A percentile compares a stretch with the other conserved stretches of the same genome.
Conservation (phyloP, 2,113 vertebrate genomes). For the Patagioenas fasciata region DNA sequence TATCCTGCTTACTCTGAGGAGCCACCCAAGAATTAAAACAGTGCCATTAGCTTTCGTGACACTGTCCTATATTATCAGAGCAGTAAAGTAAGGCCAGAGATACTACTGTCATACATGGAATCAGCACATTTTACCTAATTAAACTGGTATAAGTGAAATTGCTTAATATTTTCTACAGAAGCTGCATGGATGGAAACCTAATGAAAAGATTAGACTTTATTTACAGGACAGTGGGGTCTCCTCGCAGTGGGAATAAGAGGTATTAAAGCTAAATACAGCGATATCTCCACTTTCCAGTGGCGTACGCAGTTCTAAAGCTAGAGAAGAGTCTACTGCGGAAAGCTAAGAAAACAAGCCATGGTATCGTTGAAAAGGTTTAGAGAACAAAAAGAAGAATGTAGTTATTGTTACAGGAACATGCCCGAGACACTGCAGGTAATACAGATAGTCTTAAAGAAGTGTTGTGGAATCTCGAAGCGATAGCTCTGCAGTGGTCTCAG, state of each 20-base stretch:
- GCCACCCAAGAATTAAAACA: neutral
- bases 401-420: neutral
- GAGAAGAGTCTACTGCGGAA: neutral
- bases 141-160: neutral
- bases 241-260: neutral
- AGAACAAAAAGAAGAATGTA: neutral
- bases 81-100: neutral
- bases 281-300: neutral
- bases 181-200: neutral
- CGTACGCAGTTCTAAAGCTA: neutral
- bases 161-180: neutral
- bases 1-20: neutral
- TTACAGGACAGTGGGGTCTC: neutral
- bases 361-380: neutral
- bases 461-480: neutral
- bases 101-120: neutral
- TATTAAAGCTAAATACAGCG: neutral
- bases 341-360: neutral
- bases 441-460: neutral
- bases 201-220: neutral
- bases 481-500: accelerated
- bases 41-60: neutral
- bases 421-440: neutral
- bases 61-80: neutral
- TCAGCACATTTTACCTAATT: neutral